Conservation (phyloP, 2,797 vertebrate genomes). For the Periophthalmus magnuspinnatus region DNA sequence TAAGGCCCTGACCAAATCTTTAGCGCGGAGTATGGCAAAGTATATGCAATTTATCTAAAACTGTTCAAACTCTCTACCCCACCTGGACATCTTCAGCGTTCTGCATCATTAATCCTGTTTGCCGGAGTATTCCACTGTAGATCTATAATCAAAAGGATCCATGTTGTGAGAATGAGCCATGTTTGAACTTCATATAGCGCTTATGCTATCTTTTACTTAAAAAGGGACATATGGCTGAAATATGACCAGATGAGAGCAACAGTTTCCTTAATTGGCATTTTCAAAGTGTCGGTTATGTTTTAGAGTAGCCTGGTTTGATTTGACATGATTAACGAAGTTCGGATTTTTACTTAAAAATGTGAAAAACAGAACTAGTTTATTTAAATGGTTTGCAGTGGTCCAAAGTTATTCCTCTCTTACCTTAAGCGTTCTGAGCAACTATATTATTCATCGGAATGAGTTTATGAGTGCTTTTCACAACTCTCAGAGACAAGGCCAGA, state of each 20-base stretch:
- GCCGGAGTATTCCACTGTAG: slow-evolving; percentile 13
- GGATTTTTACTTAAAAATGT: too few relatives aligned
- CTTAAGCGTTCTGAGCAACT: too few relatives aligned
- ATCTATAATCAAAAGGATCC: slow-evolving; percentile 26
- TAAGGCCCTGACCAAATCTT: background rate
- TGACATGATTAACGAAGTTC: background rate
- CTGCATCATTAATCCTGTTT: slow-evolving; percentile 20
- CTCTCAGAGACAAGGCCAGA: too few relatives aligned
- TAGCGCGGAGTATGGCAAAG: too few relatives aligned
- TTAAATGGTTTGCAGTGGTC: too few relatives aligned
- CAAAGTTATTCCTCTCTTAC: too few relatives aligned
- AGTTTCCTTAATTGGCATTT: slow-evolving; percentile 1
- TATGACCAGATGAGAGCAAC: background rate
- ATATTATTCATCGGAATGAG: too few relatives aligned
- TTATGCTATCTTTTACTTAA: slow-evolving; percentile 9
- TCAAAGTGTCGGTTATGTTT: background rate
- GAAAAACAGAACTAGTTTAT: too few relatives aligned
- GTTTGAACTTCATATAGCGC: slow-evolving; percentile 12
- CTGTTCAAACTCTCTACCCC: background rate
- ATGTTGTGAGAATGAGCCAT: background rate
- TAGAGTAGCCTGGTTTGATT: background rate
- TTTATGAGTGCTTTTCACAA: too few relatives aligned
- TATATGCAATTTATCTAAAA: background rate
- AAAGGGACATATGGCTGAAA: slow-evolving; percentile 4
- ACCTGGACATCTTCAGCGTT: background rate